These are phyloP conservation scores for Notiomystis cincta DNA, from an alignment of 2,113 vertebrate species.

Conservation along the genomic window DNA sequence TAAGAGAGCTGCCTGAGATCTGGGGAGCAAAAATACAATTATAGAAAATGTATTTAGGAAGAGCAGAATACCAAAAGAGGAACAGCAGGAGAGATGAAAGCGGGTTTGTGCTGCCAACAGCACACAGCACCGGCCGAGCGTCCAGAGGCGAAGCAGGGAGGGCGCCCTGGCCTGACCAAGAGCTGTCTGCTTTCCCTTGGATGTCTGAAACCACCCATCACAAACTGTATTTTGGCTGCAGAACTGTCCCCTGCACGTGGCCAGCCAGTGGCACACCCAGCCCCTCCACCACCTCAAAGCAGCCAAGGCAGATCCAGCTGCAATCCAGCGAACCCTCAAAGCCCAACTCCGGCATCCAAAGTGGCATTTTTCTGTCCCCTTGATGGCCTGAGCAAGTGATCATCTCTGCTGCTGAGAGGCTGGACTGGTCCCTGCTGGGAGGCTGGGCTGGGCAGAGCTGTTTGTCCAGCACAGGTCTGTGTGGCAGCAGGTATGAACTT, in stretches of 20 bases:
- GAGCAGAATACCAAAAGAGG: background rate
- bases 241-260: background rate
- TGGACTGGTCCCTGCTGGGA: background rate
- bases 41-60: background rate
- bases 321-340: background rate
- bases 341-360: background rate
- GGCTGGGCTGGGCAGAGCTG: background rate
- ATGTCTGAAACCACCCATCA: background rate
- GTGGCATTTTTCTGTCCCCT: background rate
- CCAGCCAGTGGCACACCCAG: background rate
- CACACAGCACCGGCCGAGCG: rapidly evolving
- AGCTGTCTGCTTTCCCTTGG: rapidly evolving
- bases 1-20: background rate
- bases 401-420: background rate
- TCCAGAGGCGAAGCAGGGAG: background rate
- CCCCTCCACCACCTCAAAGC: background rate
- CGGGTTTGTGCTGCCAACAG: background rate
- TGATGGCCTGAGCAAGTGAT: background rate
- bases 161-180: background rate
- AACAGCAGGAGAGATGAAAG: background rate
- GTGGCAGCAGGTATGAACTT: rapidly evolving
- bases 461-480: rapidly evolving
- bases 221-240: background rate
- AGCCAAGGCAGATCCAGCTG: rapidly evolving
- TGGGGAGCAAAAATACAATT: background rate